Conservation (phyloP, 2,888 invertebrate species). For the Loripinus fragilis region DNA sequence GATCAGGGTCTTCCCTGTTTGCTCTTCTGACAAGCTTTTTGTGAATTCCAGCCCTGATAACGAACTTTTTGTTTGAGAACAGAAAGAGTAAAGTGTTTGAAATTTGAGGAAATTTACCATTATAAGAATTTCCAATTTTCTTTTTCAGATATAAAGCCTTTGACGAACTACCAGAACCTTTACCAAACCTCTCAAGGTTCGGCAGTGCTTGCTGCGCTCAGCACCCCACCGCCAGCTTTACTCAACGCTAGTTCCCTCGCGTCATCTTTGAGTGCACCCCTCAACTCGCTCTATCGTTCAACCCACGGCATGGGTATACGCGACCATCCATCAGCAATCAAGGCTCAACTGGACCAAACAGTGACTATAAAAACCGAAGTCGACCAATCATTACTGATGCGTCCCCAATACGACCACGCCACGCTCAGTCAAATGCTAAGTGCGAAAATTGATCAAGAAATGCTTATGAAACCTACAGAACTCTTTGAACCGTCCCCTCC, state of each 20-base stretch:
- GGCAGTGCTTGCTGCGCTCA: conserved; percentile 64
- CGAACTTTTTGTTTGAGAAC: no score
- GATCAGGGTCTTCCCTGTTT: no score
- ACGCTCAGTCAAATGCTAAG: not conserved
- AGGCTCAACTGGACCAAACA: conserved; percentile 2
- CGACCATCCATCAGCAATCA: not conserved
- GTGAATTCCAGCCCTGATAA: no score
- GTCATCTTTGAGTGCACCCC: conserved; percentile 56
- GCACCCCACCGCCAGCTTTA: conserved; percentile 60
- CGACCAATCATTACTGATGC: conserved; percentile 45
- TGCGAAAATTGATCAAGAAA: conserved; percentile 6
- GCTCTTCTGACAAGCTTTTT: no score
- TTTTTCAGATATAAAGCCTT: conserved; percentile 62
- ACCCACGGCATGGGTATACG: conserved; percentile 18
- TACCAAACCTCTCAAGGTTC: conserved; percentile 59
- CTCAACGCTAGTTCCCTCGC: conserved; percentile 63
- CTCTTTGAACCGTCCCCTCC: conserved; percentile 72
- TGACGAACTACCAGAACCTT: conserved; percentile 54
- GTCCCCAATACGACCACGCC: not conserved
- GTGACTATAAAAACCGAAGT: conserved; percentile 44
- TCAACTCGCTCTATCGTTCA: conserved; percentile 50
- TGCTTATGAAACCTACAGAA: conserved; percentile 48
- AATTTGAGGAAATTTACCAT: no score
- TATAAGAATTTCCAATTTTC: no score
- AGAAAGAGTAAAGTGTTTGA: no score